Conservation (phyloP, 2,113 vertebrate genomes). For the Alosa alosa region DNA sequence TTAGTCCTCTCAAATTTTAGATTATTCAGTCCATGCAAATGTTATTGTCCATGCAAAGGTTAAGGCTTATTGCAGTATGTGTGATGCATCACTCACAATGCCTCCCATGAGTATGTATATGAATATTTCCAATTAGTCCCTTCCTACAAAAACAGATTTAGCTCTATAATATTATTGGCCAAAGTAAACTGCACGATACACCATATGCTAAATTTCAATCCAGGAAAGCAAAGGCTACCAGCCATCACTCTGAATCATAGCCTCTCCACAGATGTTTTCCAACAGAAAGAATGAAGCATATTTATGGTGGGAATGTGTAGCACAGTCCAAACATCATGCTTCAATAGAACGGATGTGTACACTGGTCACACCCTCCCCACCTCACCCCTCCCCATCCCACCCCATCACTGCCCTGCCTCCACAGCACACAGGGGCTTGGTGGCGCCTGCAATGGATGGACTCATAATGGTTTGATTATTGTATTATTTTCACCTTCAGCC, state of each 20-base stretch:
- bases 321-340: neutral
- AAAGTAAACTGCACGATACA: neutral
- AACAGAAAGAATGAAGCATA: neutral
- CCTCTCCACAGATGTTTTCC: neutral
- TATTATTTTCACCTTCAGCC: constrained; percentile 53
- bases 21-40: too few relatives aligned
- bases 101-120: neutral
- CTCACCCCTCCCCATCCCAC: neutral
- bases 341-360: neutral
- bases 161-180: neutral
- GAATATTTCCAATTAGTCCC: neutral
- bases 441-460: constrained; percentile 38
- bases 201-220: neutral
- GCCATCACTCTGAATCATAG: neutral
- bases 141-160: neutral
- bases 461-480: constrained; percentile 46
- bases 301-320: neutral
- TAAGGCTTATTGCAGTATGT: neutral
- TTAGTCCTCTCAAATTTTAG: too few relatives aligned
- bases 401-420: neutral
- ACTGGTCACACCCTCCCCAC: neutral
- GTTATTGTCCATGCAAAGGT: too few relatives aligned
- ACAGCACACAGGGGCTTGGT: neutral
- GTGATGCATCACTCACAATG: neutral
- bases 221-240: neutral